Evolutionary conservation across 2,113 vertebrate species (phyloP), one percentile per base, ranked within the genome.

Genomic region (Lucifuga dentata): DNA sequence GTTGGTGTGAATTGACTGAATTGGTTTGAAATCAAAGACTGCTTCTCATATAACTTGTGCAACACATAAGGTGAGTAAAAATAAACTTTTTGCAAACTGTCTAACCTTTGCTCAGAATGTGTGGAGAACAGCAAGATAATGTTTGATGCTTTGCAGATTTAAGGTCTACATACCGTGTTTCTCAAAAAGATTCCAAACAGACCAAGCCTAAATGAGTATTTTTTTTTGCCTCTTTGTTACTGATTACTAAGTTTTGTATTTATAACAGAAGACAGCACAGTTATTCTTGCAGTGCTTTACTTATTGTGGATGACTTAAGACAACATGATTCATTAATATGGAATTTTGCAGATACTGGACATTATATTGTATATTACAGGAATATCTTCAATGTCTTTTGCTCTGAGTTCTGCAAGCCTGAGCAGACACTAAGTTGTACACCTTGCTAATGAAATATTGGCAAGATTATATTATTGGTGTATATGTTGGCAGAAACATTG

Each of bases 61-160:
- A 50, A 38, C 40, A 56, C 35, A 65, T 20, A 76, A 87, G 86
- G 89, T 91, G 64, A 91, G 90, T 93, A 78, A 79, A 19, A 38
- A 45, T 7, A 29, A 65, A 67, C 46, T 3, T 58, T 74, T 64
- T 63, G 36, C 48, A 38, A 74, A 53, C 32, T 38, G 52, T 55
- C 61, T 78, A 75, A 78, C 51, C 8, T 51, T 43, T 51, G 12
- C 1, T 0, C 13, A 43, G 11, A 70, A 52, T 57, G 10, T 32
- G 16, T 65, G 61, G 58, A 24, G 10, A 17, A 21, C 52, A 57
- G n/a, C n/a, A n/a, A 33, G 60, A 36, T 32, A 32, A 52, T 49
- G 17, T 39, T 38, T 67, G 36, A 55, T 44, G 55, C 56, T 15
- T 46, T 43, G 36, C 12, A 72, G 44, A 50, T 32, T 19, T 26